These are phyloP conservation scores for Campylorhamphus procurvoides DNA, from an alignment of 2,113 vertebrate genomes.

Conservation along the genomic window DNA sequence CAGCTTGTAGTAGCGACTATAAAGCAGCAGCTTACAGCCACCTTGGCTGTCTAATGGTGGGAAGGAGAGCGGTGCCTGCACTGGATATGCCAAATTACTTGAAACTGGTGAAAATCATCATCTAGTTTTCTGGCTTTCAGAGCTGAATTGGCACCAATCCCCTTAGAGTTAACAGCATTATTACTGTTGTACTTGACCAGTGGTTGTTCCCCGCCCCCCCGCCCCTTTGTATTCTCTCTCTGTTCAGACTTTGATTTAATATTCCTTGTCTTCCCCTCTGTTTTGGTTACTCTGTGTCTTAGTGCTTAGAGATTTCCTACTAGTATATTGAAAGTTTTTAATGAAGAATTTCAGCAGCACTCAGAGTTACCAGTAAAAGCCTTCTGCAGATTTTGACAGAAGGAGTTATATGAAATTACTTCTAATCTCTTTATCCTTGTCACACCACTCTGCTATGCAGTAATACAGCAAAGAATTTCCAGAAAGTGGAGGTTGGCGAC, in stretches of 20 bases:
- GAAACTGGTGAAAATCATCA: not conserved
- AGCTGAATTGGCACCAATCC: not conserved
- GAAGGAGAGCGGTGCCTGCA: not conserved
- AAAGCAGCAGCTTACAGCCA: not conserved
- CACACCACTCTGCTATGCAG: constrained; percentile 77
- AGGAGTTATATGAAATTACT: constrained; percentile 74
- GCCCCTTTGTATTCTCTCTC: not conserved
- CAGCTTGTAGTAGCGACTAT: not conserved
- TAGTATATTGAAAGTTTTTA: not conserved
- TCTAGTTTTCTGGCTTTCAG: not conserved
- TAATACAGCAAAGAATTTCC: constrained; percentile 87
- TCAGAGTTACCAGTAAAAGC: not conserved
- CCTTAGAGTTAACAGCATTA: not conserved
- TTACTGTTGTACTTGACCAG: not conserved
- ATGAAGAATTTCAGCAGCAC: constrained; percentile 25
- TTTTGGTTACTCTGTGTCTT: constrained; percentile 3
- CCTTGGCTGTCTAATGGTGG: not conserved
- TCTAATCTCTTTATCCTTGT: constrained; percentile 83
- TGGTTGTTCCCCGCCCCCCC: not conserved
- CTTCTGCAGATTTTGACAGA: constrained; percentile 52
- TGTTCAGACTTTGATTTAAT: not conserved
- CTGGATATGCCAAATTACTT: not conserved
- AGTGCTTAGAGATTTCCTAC: constrained; percentile 15
- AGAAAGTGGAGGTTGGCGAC: constrained; percentile 60
- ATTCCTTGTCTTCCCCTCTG: not conserved